Conservation (phyloP, 2,888 invertebrate species). For the Meteorus colon region DNA sequence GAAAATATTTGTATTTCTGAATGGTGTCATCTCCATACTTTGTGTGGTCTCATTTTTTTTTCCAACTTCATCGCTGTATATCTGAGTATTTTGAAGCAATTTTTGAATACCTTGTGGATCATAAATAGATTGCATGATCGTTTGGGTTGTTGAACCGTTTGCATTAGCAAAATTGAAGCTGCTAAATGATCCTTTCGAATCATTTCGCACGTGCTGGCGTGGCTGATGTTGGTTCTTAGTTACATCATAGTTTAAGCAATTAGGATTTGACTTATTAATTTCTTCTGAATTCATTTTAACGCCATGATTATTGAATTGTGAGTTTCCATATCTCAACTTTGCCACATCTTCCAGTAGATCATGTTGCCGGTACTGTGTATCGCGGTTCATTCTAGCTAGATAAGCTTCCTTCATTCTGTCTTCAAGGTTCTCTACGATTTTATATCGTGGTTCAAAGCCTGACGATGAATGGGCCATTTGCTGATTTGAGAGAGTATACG, state of each 20-base stretch:
- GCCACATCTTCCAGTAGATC: conserved; percentile 42
- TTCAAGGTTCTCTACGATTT: conserved; percentile 40
- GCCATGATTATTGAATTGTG: conserved; percentile 43
- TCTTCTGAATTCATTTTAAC: conserved; percentile 40
- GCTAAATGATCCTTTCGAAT: conserved; percentile 52
- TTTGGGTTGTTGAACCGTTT: conserved; percentile 55
- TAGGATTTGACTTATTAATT: conserved; percentile 25
- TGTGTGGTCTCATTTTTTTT: conserved; percentile 52
- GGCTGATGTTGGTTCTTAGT: conserved; percentile 47
- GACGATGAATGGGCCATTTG: conserved; percentile 14
- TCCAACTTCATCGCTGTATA: conserved; percentile 52
- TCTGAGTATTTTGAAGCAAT: conserved; percentile 58
- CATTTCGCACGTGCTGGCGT: conserved; percentile 58
- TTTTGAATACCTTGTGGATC: conserved; percentile 58
- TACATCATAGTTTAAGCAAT: conserved; percentile 33
- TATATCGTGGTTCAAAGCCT: conserved; percentile 42
- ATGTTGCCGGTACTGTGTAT: conserved; percentile 44
- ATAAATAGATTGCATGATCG: conserved; percentile 64
- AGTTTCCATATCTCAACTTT: conserved; percentile 35
- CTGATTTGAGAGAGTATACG: conserved; percentile 54
- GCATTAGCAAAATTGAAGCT: conserved; percentile 55
- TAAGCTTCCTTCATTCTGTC: conserved; percentile 44
- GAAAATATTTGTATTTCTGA: conserved; percentile 51
- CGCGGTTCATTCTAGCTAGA: conserved; percentile 36
- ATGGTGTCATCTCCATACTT: conserved; percentile 64